Conservation (phyloP, 2,113 vertebrate genomes). For the Ovis aries region ARS-UI_Ramb_v3.0 NC_056070.1:9174501-9175000, state of each 20-base stretch:
- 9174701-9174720: not conserved
- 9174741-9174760: not conserved
- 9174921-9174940: no score
- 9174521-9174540: not conserved
- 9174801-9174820: not conserved
- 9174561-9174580: not conserved
- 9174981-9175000: no score
- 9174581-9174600: not conserved
- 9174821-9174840: not conserved
- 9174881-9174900: no score
- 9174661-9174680: not conserved
- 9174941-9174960: no score
- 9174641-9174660: not conserved
- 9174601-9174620: not conserved
- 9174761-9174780: rapidly evolving
- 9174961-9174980: no score
- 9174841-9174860: not conserved
- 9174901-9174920: no score
- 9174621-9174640: not conserved
- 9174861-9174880: no score
- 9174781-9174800: not conserved
- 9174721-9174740: not conserved
- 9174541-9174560: not conserved
- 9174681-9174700: not conserved
- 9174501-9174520: not conserved